Percentiles rank a stretch among this genome's conserved stretches.
phyloP scores from a whole-genome alignment of 2,113 vertebrate species.

The Nestor notabilis region DNA sequence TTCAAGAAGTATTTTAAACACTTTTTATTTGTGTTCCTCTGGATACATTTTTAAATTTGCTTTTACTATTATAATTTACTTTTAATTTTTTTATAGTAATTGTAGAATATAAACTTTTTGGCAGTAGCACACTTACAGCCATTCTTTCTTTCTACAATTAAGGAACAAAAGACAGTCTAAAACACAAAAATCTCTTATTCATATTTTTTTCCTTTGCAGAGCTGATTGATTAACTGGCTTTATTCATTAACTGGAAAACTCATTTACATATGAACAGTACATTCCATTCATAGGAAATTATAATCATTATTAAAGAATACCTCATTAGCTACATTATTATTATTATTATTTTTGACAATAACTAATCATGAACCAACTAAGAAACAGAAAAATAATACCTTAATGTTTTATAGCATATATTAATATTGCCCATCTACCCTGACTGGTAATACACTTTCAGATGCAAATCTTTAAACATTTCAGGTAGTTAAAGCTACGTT shows the following conservation, averaged over 20 bases:
- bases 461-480: neutral
- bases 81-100: neutral
- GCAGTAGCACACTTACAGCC: neutral
- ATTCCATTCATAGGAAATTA: constrained; percentile 11
- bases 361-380: constrained; percentile 1
- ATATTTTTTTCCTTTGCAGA: neutral
- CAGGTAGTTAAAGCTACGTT: neutral
- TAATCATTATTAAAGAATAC: constrained; percentile 48
- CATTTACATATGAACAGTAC: constrained; percentile 44
- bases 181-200: neutral
- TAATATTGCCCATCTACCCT: neutral
- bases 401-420: neutral
- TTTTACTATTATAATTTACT: neutral
- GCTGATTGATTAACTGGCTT: constrained; percentile 26
- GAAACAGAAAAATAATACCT: constrained; percentile 41
- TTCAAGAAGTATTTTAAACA: neutral
- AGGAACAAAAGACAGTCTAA: neutral
- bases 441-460: neutral
- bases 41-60: neutral
- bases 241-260: neutral
- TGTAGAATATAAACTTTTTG: neutral
- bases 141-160: neutral
- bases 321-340: constrained; percentile 18
- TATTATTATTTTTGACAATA: constrained; percentile 12
- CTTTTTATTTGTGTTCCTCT: neutral